Conservation (phyloP, 2,888 invertebrate species). For the Lasioglossum pauxillum region DNA sequence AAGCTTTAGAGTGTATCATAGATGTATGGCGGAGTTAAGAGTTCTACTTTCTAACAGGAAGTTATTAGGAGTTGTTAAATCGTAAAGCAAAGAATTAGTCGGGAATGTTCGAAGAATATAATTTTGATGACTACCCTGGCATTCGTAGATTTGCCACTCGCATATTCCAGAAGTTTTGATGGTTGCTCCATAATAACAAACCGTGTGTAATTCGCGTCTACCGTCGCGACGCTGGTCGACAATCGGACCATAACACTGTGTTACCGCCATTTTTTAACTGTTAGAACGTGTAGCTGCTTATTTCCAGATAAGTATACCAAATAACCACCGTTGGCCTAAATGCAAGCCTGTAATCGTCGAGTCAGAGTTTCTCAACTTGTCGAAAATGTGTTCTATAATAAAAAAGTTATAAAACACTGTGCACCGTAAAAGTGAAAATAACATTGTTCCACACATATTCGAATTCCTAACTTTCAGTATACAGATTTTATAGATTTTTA, state of each 20-base stretch:
- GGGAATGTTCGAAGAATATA: not conserved
- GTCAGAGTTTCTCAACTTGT: not conserved
- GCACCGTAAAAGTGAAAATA: no score
- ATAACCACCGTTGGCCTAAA: not conserved
- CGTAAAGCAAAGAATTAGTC: not conserved
- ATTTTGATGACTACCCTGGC: not conserved
- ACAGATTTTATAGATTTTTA: no score
- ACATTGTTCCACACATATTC: no score
- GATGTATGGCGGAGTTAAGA: no score
- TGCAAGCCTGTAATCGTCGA: not conserved
- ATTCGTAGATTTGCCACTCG: not conserved
- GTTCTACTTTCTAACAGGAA: no score
- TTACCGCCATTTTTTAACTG: not conserved
- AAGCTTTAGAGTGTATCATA: no score
- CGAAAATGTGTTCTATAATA: not conserved
- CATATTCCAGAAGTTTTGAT: not conserved
- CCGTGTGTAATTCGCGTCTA: not conserved
- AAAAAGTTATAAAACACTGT: not conserved
- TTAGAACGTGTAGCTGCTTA: not conserved
- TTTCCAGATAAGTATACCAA: not conserved
- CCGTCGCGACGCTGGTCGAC: not conserved
- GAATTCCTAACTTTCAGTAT: no score
- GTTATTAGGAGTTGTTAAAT: not conserved
- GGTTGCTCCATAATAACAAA: not conserved
- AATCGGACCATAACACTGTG: not conserved